Evolutionary conservation across 2,797 vertebrate species (phyloP), one percentile per base, ranked within the genome.

Genomic region (Hydrocynus forskahlii): DNA sequence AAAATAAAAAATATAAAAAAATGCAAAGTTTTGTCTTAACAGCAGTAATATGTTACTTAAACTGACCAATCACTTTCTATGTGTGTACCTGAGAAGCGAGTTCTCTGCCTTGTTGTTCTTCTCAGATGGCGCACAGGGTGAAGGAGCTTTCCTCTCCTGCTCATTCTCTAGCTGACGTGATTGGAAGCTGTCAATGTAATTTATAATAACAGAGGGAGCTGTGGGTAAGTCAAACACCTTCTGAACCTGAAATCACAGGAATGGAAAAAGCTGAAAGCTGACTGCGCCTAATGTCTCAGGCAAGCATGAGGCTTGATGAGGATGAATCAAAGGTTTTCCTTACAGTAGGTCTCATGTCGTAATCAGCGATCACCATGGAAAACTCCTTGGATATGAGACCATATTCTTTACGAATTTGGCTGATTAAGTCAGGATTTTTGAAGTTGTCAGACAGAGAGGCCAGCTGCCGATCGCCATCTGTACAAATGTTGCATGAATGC

Each of bases 331-430:
- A 54, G n/a, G 19, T 59, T 40, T 8, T 54, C 35, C 89, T 92
- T 85, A 95, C 95, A 2, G 81, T 87, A 73, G 90, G 87, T 77
- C 81, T 92, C 59, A 94, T 88, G 86, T 96, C 93, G 54, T 95
- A 94, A 90, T 96, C 95, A 0, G 92, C 92, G 84, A 95, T 78
- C 0, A 91, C 92, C 93, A 95, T 91, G 54, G 92, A 95, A 82
- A 95, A 96, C 72, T 93, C 91, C 9, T 92, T 59, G 14, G 91
- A 91, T 0, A 90, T 89, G 35, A 95, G 85, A 45, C 92, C 87
- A 3, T 94, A 90, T 72, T 95, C 92, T 23, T 89, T 70, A 62
- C 92, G 92, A 57, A 96, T 83, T 75, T 94, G 85, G 4, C 89
- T 84, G 76, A 92, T 90, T 60, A 94, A 83, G 2, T 91, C 90